Evolutionary conservation across 2,113 vertebrate species (phyloP).

Genomic region (Fulmarus glacialis): DNA sequence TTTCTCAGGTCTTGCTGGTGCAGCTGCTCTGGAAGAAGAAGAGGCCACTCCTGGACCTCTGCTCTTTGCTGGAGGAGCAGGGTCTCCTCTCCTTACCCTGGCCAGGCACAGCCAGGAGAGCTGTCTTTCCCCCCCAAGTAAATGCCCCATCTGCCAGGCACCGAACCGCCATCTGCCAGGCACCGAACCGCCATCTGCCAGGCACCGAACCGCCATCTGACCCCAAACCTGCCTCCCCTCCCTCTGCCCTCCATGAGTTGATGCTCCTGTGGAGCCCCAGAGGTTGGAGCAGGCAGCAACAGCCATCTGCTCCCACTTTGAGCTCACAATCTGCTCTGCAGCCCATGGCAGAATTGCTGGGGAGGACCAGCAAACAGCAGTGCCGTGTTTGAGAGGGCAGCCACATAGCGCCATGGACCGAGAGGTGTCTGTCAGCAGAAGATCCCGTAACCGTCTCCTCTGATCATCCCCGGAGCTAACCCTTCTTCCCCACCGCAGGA

Average conservation of each 20-base stretch:
- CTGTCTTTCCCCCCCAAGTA: fast-evolving
- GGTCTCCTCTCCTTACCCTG: background rate
- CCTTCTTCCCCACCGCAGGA: background rate
- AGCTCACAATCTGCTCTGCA: background rate
- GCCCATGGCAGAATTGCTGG: background rate
- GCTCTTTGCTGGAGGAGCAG: background rate
- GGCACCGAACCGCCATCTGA: background rate
- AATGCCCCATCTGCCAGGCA: background rate
- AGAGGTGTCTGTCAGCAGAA: background rate
- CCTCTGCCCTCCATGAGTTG: background rate
- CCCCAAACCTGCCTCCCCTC: background rate
- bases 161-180: background rate
- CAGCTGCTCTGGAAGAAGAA: background rate
- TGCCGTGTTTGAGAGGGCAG: fast-evolving
- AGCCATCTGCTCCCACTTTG: background rate
- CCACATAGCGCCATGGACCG: background rate
- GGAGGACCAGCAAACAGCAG: background rate
- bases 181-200: too few relatives aligned
- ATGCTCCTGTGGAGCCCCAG: background rate
- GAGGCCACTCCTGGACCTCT: background rate
- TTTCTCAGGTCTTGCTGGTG: constrained; percentile 8
- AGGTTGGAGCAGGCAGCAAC: background rate
- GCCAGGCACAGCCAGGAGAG: background rate
- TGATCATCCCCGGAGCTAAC: background rate
- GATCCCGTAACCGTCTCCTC: background rate